Conservation (phyloP, 2,113 vertebrate species). For the Embiotoca jacksoni region DNA sequence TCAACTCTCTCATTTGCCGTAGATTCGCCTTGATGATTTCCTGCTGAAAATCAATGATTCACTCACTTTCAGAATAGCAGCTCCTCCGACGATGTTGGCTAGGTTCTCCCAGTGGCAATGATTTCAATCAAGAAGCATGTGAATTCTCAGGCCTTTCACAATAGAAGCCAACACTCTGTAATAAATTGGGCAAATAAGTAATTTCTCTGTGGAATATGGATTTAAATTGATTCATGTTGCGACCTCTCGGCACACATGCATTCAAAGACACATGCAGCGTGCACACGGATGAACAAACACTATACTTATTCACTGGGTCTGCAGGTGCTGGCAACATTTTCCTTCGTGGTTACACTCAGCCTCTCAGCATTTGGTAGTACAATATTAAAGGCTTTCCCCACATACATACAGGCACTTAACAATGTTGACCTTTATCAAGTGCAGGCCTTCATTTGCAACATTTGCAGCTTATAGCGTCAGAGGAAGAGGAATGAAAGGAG, state of each 20-base stretch:
- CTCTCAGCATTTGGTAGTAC: constrained; percentile 14
- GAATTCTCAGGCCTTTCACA: constrained; percentile 67
- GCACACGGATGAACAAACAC: constrained; percentile 9
- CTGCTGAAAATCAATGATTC: constrained; percentile 81
- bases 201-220: constrained; percentile 75
- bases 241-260: constrained; percentile 35
- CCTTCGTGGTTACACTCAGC: constrained; percentile 34
- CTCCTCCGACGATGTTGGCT: constrained; percentile 57
- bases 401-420: constrained; percentile 50
- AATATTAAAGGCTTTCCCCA: constrained; percentile 49
- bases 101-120: constrained; percentile 71
- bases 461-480: constrained; percentile 46
- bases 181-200: constrained; percentile 82
- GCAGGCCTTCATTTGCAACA: constrained; percentile 43
- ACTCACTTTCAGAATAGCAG: constrained; percentile 70
- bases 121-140: constrained; percentile 77
- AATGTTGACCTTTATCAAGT: constrained; percentile 70
- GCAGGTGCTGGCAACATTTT: constrained; percentile 27
- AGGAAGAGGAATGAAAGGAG: constrained; percentile 14
- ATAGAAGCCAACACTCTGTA: constrained; percentile 67
- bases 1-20: constrained; percentile 77
- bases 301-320: not conserved
- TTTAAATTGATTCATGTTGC: constrained; percentile 76
- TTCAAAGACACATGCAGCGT: constrained; percentile 31
- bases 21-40: constrained; percentile 81